Evolutionary conservation across 2,888 invertebrate genomes (phyloP).

Genomic region (Stenchaetothrips biformis): DNA sequence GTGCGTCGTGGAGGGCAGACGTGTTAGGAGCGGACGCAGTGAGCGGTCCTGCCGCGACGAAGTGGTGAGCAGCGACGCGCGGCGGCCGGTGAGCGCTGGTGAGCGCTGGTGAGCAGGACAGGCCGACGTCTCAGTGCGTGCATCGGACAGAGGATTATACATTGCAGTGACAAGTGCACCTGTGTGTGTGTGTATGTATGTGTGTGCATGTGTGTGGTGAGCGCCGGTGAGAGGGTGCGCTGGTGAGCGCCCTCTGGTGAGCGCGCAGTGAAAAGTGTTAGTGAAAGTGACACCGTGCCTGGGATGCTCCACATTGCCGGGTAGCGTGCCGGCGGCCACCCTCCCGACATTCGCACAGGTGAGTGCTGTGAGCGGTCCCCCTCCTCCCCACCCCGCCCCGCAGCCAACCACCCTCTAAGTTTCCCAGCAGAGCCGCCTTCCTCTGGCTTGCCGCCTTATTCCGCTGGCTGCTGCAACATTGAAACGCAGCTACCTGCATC

Average conservation of each 20-base stretch:
- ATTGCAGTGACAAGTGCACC: not conserved
- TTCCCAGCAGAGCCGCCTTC: not conserved
- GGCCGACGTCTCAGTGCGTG: not conserved
- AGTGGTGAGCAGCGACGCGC: too few species aligned
- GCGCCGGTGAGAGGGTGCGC: not conserved
- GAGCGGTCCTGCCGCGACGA: too few species aligned
- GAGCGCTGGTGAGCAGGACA: not conserved
- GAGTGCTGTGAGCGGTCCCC: not conserved
- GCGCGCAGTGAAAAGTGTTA: not conserved
- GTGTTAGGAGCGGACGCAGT: not conserved
- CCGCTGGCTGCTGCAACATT: not conserved
- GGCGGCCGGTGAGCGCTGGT: not conserved
- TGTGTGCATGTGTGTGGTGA: not conserved
- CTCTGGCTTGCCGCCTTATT: not conserved
- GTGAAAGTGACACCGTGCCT: not conserved
- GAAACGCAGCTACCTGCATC: not conserved
- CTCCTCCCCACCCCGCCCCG: not conserved
- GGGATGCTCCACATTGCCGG: not conserved
- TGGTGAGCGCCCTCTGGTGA: not conserved
- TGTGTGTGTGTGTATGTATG: not conserved
- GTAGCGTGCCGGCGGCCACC: not conserved
- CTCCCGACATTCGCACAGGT: conserved; percentile 9
- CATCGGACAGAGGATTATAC: not conserved
- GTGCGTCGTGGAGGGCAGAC: conserved; percentile 7
- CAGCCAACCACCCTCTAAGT: not conserved